Evolutionary conservation across 2,888 invertebrate species (phyloP), one percentile per base, ranked within the genome.

Genomic region (Trichogramma evanescens): DNA sequence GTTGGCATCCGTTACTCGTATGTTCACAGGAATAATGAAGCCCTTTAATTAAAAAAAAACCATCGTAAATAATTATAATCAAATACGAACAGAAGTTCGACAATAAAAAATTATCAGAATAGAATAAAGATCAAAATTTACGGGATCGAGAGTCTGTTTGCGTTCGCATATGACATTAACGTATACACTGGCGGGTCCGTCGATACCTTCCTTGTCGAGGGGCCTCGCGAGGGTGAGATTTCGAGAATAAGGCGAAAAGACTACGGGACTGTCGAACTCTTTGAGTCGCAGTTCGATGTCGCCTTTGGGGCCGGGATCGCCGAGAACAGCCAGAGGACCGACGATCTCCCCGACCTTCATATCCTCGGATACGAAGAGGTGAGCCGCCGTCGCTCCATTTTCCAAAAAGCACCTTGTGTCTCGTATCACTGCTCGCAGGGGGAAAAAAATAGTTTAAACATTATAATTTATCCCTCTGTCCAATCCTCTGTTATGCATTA

Each of bases 361-460:
- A 74, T 92, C 91, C 81, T 95, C 95, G 75, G 89, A 88, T 69
- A 94, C 91, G 77, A 93, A 89, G 78, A 95, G 91, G 76, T 89
- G 93, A 77, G 93, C 93, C 54, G 93, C 92, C 1, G 94, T 92
- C 51, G 92, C 92, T 45, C 94, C 94, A 72, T 89, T 91, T 80
- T 92, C 90, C 74, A 95, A 80, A 79, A 91, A 95, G 76, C 95
- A 95, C 72, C 93, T 84, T 72, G 90, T 90, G 81, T 94, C 93
- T 70, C 88, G 84, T 73, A 88, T 83, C 66, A 84, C 89, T 89
- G 79, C 49, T 52, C 9, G 41, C 0, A 40, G 44, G 44, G 44
- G 46, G 53, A 58, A 54, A 54, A 54, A 6, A 10, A 54, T 42
- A 5, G 43, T 54, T 10, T 26, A 26, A 26, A 26, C 3, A n/a